Percentiles rank a stretch among this genome's conserved stretches.
These are phyloP conservation scores for Trididemnum clinides DNA, from an alignment of 23 tunicate species.

Conservation along the genomic window DNA sequence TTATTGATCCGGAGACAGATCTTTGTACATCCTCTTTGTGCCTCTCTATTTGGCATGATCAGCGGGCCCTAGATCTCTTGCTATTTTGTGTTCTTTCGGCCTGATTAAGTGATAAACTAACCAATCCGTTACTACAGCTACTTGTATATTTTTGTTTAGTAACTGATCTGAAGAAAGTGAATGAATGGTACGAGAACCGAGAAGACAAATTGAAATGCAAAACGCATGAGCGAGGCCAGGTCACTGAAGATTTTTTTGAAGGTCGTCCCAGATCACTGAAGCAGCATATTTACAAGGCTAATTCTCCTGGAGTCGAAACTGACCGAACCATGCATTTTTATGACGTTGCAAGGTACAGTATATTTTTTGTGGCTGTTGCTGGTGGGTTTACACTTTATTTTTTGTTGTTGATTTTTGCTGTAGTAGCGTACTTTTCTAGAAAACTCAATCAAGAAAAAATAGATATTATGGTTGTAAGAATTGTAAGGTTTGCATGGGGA, in stretches of 20 bases:
- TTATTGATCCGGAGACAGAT: too few relatives aligned
- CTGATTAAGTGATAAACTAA: too few relatives aligned
- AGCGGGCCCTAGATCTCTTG: too few relatives aligned
- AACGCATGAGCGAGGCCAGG: constrained; percentile 56
- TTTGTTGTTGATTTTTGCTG: too few relatives aligned
- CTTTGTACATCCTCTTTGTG: too few relatives aligned
- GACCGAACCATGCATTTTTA: constrained; percentile 86
- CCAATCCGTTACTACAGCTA: too few relatives aligned
- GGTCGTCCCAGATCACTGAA: constrained; percentile 73
- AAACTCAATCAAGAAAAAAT: too few relatives aligned
- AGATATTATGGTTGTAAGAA: too few relatives aligned
- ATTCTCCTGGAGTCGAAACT: constrained; percentile 60
- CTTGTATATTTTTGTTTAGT: constrained; percentile 24
- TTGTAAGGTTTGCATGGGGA: too few relatives aligned
- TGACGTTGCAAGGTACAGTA: constrained; percentile 67
- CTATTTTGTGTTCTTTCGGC: too few relatives aligned
- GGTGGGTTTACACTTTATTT: not conserved
- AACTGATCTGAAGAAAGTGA: constrained; percentile 49
- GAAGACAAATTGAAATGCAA: constrained; percentile 74
- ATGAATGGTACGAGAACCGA: constrained; percentile 75
- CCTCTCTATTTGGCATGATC: too few relatives aligned
- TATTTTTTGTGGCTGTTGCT: not conserved
- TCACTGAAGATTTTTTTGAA: constrained; percentile 79
- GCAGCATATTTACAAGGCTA: constrained; percentile 76
- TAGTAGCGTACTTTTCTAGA: too few relatives aligned